A percentile compares a stretch with the other conserved stretches of the same genome.
These are phyloP conservation scores for Macrosoma leucophasiata DNA, from an alignment of 2,888 invertebrate species.

Conservation along the genomic window DNA sequence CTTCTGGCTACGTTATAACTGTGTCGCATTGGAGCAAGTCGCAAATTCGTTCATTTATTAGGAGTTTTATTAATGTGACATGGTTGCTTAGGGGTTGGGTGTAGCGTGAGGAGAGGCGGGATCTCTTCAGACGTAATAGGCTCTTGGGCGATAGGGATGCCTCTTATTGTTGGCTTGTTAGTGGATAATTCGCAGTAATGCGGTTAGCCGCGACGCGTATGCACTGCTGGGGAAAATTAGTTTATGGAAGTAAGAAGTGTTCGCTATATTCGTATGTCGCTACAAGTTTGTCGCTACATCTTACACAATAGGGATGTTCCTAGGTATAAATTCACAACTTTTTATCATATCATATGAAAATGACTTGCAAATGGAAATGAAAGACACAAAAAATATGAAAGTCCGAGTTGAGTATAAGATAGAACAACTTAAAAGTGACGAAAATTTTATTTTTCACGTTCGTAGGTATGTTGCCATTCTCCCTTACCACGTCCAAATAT, in stretches of 20 bases:
- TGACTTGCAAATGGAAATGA: too few relatives aligned
- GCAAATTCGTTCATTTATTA: slow-evolving; percentile 24
- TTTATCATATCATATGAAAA: too few relatives aligned
- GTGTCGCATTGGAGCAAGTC: slow-evolving; percentile 42
- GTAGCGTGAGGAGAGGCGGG: slow-evolving; percentile 59
- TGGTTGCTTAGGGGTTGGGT: slow-evolving; percentile 42
- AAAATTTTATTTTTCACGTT: too few relatives aligned
- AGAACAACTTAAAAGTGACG: too few relatives aligned
- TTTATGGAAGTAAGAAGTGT: slow-evolving; percentile 7
- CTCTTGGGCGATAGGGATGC: slow-evolving; percentile 65
- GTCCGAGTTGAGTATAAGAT: too few relatives aligned
- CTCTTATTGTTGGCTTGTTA: slow-evolving; percentile 72
- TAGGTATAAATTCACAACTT: too few relatives aligned
- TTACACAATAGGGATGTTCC: too few relatives aligned
- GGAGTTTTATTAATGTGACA: slow-evolving; percentile 39
- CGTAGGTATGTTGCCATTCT: too few relatives aligned
- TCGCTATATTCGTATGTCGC: not conserved
- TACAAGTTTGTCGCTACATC: too few relatives aligned
- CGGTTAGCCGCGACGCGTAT: slow-evolving; percentile 41
- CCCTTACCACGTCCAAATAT: too few relatives aligned
- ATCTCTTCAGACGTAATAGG: slow-evolving; percentile 64
- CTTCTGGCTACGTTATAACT: slow-evolving; percentile 46
- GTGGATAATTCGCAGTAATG: slow-evolving; percentile 60
- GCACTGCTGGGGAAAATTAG: slow-evolving; percentile 46
- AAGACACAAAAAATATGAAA: too few relatives aligned